These are phyloP conservation scores for Pyrgus malvae DNA, from an alignment of 2,888 invertebrate species.

Conservation along the genomic window DNA sequence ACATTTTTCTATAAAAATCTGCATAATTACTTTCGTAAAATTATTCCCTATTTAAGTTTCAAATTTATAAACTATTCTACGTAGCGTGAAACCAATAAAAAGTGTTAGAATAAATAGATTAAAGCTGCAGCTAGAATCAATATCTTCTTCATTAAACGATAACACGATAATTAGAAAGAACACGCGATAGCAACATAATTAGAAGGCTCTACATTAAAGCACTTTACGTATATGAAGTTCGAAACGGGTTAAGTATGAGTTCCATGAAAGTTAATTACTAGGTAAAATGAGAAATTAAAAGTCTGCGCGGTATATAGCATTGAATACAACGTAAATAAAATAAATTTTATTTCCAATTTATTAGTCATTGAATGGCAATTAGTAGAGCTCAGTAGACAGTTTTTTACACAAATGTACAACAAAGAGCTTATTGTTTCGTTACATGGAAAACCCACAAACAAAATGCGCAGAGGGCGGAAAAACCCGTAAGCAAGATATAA, in stretches of 20 bases:
- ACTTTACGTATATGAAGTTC: constrained; percentile 2
- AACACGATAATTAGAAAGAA: constrained; percentile 7
- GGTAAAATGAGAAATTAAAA: neutral
- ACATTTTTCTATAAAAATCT: too few relatives aligned
- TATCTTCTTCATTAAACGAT: constrained; percentile 13
- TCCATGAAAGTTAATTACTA: constrained; percentile 12
- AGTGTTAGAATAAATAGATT: constrained; percentile 3
- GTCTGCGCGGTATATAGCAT: neutral
- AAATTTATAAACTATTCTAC: neutral
- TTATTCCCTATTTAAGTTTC: too few relatives aligned
- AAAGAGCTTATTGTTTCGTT: too few relatives aligned
- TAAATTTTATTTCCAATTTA: too few relatives aligned
- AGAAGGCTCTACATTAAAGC: constrained; percentile 16
- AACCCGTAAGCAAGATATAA: constrained; percentile 13
- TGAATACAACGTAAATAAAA: too few relatives aligned
- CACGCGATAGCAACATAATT: constrained; percentile 18
- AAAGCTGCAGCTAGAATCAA: constrained; percentile 7
- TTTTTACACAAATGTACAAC: too few relatives aligned
- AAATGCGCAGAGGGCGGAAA: neutral
- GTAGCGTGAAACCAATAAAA: neutral
- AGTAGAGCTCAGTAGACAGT: too few relatives aligned
- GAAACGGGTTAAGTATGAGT: constrained; percentile 7
- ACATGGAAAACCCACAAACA: too few relatives aligned
- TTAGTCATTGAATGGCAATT: too few relatives aligned
- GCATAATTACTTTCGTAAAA: too few relatives aligned